Percentiles rank a stretch among this genome's conserved stretches.
phyloP scores from a whole-genome alignment of 2,888 invertebrate genomes.

The Enoplolaimus lenunculus region DNA sequence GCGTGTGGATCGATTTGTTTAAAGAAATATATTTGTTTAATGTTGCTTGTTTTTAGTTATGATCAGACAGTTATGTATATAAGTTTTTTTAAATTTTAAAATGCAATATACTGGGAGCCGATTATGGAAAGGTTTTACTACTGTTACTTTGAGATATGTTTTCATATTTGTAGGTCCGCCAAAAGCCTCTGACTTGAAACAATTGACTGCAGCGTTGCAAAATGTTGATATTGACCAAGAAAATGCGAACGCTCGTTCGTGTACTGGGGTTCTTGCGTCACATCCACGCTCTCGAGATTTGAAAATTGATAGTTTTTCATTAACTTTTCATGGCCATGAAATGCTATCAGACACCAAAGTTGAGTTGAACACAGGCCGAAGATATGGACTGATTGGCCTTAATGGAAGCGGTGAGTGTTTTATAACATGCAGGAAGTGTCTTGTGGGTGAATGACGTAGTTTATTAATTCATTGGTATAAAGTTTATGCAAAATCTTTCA shows the following conservation, averaged over 20 bases:
- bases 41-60: too few relatives aligned
- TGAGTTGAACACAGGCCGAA: slow-evolving; percentile 87
- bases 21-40: too few relatives aligned
- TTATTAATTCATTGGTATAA: too few relatives aligned
- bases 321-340: slow-evolving; percentile 94
- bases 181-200: not conserved
- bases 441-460: too few relatives aligned
- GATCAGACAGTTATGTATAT: too few relatives aligned
- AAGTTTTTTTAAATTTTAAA: too few relatives aligned
- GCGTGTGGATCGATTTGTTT: too few relatives aligned
- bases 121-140: too few relatives aligned
- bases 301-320: slow-evolving; percentile 85
- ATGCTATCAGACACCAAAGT: slow-evolving; percentile 83
- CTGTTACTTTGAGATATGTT: not conserved
- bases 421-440: too few relatives aligned
- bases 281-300: slow-evolving; percentile 89
- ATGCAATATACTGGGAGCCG: too few relatives aligned
- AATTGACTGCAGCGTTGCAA: not conserved
- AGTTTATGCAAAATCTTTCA: too few relatives aligned
- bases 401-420: slow-evolving; percentile 85
- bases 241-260: slow-evolving; percentile 78
- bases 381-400: slow-evolving; percentile 90
- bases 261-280: slow-evolving; percentile 83
- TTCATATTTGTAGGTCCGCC: not conserved
- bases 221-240: slow-evolving; percentile 51